These are phyloP conservation scores for Lasioglossum malachurum DNA, from an alignment of 2,888 invertebrate species.

Conservation along the genomic window DNA sequence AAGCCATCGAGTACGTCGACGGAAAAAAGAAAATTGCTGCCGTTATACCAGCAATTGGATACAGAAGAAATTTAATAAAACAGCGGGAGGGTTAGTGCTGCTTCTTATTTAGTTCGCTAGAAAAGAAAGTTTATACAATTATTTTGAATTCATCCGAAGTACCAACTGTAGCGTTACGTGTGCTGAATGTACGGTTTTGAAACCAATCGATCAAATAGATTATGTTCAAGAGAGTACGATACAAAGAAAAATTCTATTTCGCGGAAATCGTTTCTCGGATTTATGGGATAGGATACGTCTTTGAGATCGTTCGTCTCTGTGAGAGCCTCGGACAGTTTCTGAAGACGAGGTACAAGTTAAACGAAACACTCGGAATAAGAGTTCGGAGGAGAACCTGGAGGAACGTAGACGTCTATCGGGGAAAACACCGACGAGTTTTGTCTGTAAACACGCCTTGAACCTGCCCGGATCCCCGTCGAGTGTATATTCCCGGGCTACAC, in stretches of 20 bases:
- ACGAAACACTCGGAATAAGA: conserved; percentile 1
- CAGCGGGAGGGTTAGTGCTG: no score
- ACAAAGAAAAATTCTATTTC: not conserved
- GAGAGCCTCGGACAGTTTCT: not conserved
- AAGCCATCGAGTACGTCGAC: no score
- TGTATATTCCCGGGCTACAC: not conserved
- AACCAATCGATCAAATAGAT: not conserved
- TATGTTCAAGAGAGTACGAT: not conserved
- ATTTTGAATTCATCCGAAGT: not conserved
- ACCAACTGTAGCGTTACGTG: no score
- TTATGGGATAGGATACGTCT: not conserved
- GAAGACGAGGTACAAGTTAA: not conserved
- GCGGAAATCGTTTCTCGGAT: not conserved
- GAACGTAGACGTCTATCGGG: not conserved
- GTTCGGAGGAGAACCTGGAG: not conserved
- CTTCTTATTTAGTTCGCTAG: not conserved
- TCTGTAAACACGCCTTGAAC: conserved; percentile 8
- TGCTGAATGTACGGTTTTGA: not conserved
- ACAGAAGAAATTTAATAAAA: not conserved
- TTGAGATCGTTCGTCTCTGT: not conserved
- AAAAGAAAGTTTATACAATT: not conserved
- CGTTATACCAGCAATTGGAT: not conserved
- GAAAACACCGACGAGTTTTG: conserved; percentile 23
- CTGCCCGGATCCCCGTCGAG: not conserved
- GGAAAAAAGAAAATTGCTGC: not conserved